These are phyloP conservation scores for Coreius guichenoti DNA, from an alignment of 2,797 vertebrate species.

Conservation along the genomic window DNA sequence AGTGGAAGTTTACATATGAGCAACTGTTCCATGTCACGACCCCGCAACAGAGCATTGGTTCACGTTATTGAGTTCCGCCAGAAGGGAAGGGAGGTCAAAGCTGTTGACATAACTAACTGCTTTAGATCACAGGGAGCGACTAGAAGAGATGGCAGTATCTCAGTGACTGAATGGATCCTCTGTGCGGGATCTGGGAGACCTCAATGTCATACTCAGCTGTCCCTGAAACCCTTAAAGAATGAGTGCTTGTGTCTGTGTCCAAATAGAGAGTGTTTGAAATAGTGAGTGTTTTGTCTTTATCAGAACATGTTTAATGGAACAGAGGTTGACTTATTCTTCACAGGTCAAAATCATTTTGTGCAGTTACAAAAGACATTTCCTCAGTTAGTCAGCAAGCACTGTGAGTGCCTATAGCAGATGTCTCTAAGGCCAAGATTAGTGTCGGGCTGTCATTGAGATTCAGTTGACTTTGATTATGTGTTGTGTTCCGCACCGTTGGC, in stretches of 20 bases:
- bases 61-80: constrained; percentile 43
- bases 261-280: constrained; percentile 2
- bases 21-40: background rate
- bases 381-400: background rate
- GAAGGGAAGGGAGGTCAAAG: constrained; percentile 38
- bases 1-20: constrained; percentile 26
- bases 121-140: constrained; percentile 24
- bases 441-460: background rate
- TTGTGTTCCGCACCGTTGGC: background rate
- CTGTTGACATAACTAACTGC: constrained; percentile 46
- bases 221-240: background rate
- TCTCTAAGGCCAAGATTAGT: background rate
- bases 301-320: background rate
- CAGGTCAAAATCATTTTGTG: constrained; percentile 14
- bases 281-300: constrained; percentile 13
- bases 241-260: constrained; percentile 11
- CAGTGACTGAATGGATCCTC: constrained; percentile 34
- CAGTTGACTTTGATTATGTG: background rate
- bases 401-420: background rate
- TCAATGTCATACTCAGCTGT: background rate
- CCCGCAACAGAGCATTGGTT: constrained; percentile 33
- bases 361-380: background rate
- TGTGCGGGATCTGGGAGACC: background rate
- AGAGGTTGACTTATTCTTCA: background rate
- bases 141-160: constrained; percentile 27